These are phyloP conservation scores for Molorchus minor DNA, from an alignment of 2,888 invertebrate genomes.

Conservation along the genomic window DNA sequence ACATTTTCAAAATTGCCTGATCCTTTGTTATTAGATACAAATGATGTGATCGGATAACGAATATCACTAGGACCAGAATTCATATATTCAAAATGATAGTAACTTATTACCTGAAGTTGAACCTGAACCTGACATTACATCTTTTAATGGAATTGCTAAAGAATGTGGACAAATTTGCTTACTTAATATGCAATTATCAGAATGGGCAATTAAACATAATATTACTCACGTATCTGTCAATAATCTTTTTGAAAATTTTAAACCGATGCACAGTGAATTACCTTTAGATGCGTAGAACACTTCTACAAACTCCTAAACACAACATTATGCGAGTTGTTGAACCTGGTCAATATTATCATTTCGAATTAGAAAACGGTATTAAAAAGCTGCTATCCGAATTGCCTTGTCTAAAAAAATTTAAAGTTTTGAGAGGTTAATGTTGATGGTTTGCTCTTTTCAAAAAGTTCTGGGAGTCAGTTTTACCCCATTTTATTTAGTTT, in stretches of 20 bases:
- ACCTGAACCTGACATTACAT: too few species aligned
- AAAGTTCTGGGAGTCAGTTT: conserved; percentile 31
- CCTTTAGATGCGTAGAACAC: conserved; percentile 28
- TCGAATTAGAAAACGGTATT: conserved; percentile 17
- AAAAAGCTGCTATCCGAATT: not conserved
- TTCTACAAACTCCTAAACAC: conserved; percentile 18
- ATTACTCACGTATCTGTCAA: conserved; percentile 15
- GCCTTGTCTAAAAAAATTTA: not conserved
- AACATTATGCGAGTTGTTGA: conserved; percentile 1
- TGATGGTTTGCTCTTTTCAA: conserved; percentile 27
- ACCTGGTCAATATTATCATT: conserved; percentile 28
- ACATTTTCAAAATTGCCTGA: not conserved
- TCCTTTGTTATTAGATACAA: too few species aligned
- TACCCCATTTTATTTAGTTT: conserved; percentile 12
- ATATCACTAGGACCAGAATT: too few species aligned
- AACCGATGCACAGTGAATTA: conserved; percentile 17
- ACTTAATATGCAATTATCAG: conserved; percentile 22
- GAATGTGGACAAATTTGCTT: not conserved
- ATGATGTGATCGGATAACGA: too few species aligned
- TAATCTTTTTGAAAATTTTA: conserved; percentile 20
- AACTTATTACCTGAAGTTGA: too few species aligned
- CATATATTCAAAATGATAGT: too few species aligned
- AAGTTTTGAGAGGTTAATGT: not conserved
- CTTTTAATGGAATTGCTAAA: not conserved
- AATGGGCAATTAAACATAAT: conserved; percentile 22